Conservation (phyloP, 23 tunicate genomes). For the Corella eumyota region DNA sequence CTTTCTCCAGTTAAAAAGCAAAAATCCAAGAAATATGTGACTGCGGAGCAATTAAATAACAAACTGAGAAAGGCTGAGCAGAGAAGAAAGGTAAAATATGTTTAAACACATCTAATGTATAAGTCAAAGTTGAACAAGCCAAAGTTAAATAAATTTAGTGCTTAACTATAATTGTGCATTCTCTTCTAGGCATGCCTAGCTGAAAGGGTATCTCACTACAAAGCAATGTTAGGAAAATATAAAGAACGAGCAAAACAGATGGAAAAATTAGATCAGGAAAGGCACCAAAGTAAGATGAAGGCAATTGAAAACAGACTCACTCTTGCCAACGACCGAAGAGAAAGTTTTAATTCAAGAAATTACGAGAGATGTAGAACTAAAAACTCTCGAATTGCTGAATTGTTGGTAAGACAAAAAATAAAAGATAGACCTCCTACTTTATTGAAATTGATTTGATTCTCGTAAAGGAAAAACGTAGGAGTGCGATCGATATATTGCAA, state of each 20-base stretch:
- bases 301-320: constrained; percentile 3
- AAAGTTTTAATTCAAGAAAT: constrained; percentile 4
- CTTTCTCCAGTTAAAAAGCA: no score
- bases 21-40: constrained; percentile 3
- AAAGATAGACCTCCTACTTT: no score
- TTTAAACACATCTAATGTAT: background rate
- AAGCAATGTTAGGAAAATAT: constrained; percentile 15
- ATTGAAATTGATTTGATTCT: no score
- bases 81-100: constrained; percentile 18
- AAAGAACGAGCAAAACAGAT: constrained; percentile 5
- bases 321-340: constrained; percentile 14
- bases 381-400: constrained; percentile 15
- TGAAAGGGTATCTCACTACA: constrained; percentile 12
- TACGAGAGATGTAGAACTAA: constrained; percentile 12
- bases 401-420: constrained; percentile 13
- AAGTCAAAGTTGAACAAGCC: background rate
- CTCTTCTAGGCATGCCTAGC: constrained; percentile 5
- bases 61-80: constrained; percentile 14
- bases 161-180: background rate
- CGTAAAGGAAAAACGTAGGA: no score
- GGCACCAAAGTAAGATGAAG: constrained; percentile 4
- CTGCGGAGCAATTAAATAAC: constrained; percentile 13
- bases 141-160: no score
- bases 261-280: constrained; percentile 7
- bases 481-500: no score